phyloP scores from a whole-genome alignment of 1,140 invertebrate genomes.

The Ladona fulva region DNA sequence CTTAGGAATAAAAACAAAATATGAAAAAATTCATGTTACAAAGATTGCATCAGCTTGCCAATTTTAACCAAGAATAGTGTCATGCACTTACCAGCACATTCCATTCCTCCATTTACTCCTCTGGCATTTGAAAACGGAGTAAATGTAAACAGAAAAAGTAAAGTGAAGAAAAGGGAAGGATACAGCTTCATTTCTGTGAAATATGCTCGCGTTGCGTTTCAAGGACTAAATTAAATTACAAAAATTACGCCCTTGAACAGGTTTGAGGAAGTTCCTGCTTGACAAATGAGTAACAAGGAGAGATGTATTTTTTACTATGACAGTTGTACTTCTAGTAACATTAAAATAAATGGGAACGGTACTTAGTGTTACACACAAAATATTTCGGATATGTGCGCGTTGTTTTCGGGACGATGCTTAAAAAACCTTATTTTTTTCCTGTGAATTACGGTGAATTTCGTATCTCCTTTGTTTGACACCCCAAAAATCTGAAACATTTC shows the following conservation, averaged over 20 bases:
- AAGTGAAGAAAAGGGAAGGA: neutral
- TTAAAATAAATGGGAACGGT: neutral
- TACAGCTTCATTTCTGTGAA: neutral
- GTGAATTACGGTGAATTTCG: neutral
- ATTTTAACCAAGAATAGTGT: neutral
- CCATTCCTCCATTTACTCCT: constrained; percentile 16
- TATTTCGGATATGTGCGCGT: neutral
- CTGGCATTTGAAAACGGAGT: neutral
- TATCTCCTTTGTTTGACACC: neutral
- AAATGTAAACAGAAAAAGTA: neutral
- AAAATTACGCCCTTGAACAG: neutral
- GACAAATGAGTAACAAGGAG: neutral
- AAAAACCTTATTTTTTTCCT: neutral
- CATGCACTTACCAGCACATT: constrained; percentile 12
- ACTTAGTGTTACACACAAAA: neutral
- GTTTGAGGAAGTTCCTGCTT: neutral
- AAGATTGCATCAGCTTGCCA: neutral
- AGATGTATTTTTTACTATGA: neutral
- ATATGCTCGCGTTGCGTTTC: neutral
- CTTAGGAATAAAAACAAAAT: constrained; percentile 24
- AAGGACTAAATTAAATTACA: constrained; percentile 10
- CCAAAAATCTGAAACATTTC: too few species aligned
- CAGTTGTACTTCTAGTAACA: neutral
- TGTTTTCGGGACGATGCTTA: neutral
- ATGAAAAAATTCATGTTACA: neutral